phyloP scores from a whole-genome alignment of 53 echinoderm and acorn worm genomes.

The Holothuria scabra region DNA sequence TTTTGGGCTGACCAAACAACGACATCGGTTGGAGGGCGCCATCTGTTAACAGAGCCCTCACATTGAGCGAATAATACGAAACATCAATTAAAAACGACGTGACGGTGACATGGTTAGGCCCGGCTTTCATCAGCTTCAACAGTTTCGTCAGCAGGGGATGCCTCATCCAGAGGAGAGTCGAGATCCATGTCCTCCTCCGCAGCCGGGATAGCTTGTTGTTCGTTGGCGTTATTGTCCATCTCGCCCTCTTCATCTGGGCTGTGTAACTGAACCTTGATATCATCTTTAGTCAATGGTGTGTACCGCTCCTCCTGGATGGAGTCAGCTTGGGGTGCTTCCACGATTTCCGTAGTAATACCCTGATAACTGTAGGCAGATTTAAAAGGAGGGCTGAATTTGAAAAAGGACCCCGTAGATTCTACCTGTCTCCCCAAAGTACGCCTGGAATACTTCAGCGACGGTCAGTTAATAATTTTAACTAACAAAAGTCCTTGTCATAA shows the following conservation, averaged over 20 bases:
- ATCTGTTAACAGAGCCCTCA: no score
- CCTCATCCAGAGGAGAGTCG: slow-evolving; percentile 33
- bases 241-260: slow-evolving; percentile 47
- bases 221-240: slow-evolving; percentile 49
- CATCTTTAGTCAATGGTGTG: slow-evolving; percentile 37
- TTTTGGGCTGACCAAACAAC: no score
- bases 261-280: slow-evolving; percentile 39
- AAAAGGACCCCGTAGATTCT: no score
- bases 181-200: slow-evolving; percentile 44
- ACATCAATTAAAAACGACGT: no score
- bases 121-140: slow-evolving; percentile 38
- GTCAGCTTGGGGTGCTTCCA: slow-evolving; percentile 34
- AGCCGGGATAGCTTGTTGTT: slow-evolving; percentile 13
- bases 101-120: neutral
- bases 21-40: no score
- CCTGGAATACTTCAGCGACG: no score
- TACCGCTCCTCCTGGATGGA: slow-evolving; percentile 44
- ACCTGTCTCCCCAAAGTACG: no score
- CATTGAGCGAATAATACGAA: no score
- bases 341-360: slow-evolving; percentile 51
- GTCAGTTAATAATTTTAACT: no score
- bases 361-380: slow-evolving; percentile 36
- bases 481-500: no score
- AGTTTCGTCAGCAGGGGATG: slow-evolving; percentile 27
- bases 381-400: neutral